phyloP scores from a whole-genome alignment of 1,140 invertebrate species.

The Eriosoma lanigerum region DNA sequence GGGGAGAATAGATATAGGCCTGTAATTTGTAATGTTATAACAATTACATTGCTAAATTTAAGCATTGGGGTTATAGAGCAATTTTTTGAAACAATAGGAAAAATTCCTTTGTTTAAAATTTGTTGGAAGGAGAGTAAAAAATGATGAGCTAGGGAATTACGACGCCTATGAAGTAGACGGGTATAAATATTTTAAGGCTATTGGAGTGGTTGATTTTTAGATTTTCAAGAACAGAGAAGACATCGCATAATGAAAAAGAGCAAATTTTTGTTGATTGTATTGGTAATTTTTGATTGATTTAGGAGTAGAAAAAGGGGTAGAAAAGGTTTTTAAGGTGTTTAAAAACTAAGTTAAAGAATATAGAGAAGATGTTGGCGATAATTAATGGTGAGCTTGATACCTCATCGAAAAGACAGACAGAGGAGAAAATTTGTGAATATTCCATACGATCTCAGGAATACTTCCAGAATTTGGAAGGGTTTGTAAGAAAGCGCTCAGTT shows the following conservation, averaged over 20 bases:
- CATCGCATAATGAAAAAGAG: no score
- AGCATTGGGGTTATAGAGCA: neutral
- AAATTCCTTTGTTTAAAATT: neutral
- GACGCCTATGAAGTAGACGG: no score
- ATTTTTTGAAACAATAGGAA: neutral
- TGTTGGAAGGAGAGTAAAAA: neutral
- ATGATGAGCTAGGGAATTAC: neutral
- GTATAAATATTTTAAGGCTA: no score
- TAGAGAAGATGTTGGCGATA: neutral
- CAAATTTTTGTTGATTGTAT: no score
- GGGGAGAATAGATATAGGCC: neutral
- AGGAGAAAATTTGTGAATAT: neutral
- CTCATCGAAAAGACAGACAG: neutral
- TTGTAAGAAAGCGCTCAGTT: slow-evolving; percentile 1
- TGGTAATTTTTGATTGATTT: no score
- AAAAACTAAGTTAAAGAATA: neutral
- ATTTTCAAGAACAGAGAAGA: no score
- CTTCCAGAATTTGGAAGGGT: slow-evolving; percentile 1
- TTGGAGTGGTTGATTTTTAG: no score
- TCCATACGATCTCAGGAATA: neutral
- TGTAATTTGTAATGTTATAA: neutral
- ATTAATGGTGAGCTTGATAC: neutral
- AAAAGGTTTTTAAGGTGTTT: neutral
- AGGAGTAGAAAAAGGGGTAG: no score
- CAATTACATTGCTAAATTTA: no score